These are phyloP conservation scores for Falco columbarius DNA, from an alignment of 2,797 vertebrate genomes.

Conservation along the genomic window DNA sequence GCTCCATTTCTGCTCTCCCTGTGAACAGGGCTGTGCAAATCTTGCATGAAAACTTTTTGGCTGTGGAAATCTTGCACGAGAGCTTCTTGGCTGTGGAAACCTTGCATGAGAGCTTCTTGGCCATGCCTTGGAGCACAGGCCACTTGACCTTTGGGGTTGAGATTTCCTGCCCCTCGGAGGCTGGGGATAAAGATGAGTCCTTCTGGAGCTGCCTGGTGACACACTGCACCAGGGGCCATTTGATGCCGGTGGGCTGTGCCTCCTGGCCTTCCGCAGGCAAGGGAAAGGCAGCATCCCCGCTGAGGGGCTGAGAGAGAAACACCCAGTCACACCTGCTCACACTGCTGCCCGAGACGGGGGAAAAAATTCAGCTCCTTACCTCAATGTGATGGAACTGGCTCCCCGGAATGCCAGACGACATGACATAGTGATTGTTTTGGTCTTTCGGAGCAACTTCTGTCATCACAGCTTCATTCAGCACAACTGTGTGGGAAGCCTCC, in stretches of 20 bases:
- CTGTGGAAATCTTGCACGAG: conserved; percentile 87
- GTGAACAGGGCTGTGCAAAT: conserved; percentile 94
- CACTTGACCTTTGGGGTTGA: conserved; percentile 28
- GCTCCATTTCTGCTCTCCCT: conserved; percentile 97
- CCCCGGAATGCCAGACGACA: conserved; percentile 79
- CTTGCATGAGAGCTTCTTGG: conserved; percentile 34
- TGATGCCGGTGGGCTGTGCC: conserved; percentile 31
- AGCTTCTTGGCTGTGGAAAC: conserved; percentile 84
- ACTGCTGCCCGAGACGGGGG: rapidly evolving
- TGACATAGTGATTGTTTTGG: conserved; percentile 82
- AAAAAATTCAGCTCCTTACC: conserved; percentile 76
- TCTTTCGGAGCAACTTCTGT: conserved; percentile 79
- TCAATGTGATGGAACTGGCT: conserved; percentile 86
- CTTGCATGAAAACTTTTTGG: conserved; percentile 95
- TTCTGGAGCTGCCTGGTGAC: conserved; percentile 65
- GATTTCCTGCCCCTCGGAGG: conserved; percentile 44
- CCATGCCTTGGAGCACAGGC: neutral
- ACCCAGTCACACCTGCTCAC: neutral
- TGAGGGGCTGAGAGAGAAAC: conserved; percentile 75
- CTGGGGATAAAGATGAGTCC: conserved; percentile 53
- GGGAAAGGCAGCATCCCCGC: conserved; percentile 83
- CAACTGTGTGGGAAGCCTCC: conserved; percentile 71
- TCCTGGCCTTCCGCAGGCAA: conserved; percentile 68
- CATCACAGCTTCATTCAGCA: conserved; percentile 79
- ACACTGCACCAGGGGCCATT: conserved; percentile 78